A percentile compares a stretch with the other conserved stretches of the same genome.
Evolutionary conservation across 2,113 vertebrate species (phyloP).

Genomic region (Callospermophilus lateralis): DNA sequence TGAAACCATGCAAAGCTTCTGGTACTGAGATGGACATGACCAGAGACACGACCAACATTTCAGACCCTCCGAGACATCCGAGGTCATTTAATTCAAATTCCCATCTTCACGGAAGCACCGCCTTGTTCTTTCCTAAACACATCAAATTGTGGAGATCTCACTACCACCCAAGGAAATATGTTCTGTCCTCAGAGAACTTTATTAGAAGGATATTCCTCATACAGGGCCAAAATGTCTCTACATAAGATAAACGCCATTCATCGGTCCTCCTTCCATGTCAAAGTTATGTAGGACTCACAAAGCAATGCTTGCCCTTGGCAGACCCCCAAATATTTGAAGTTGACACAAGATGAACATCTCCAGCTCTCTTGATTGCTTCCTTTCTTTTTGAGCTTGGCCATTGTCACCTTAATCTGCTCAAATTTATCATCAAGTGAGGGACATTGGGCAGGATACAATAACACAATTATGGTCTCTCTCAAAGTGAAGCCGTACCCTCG

Average conservation of each 20-base stretch:
- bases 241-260: not conserved
- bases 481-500: not conserved
- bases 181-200: conserved; percentile 16
- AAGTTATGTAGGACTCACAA: not conserved
- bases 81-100: not conserved
- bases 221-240: not conserved
- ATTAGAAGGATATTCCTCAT: not conserved
- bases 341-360: not conserved
- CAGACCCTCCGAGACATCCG: not conserved
- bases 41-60: no score
- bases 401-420: not conserved
- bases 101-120: not conserved
- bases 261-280: not conserved
- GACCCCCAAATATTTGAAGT: not conserved
- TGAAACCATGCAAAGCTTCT: not conserved
- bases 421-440: not conserved
- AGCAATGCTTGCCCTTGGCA: not conserved
- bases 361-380: not conserved
- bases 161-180: not conserved
- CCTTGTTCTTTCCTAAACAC: not conserved
- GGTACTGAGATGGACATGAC: no score
- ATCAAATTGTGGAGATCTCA: not conserved
- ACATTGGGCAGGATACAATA: not conserved
- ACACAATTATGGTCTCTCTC: not conserved
- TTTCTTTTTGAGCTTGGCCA: not conserved